Evolutionary conservation across 2,113 vertebrate genomes (phyloP).

Genomic region (Notiomystis cincta): DNA sequence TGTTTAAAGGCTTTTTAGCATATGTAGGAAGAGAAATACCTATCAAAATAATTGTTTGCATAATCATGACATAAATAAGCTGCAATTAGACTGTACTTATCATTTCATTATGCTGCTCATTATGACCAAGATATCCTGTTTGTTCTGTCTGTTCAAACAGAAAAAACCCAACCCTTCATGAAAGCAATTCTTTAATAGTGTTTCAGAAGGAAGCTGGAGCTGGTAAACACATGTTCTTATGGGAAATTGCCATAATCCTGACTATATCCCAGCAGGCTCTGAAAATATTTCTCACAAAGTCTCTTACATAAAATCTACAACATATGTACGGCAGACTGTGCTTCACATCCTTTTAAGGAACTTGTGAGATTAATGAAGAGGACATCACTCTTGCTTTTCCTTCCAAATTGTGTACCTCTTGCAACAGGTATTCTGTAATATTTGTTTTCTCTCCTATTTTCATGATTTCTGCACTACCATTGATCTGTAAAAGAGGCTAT

Average conservation of each 20-base stretch:
- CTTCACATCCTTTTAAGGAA: conserved; percentile 52
- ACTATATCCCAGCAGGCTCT: conserved; percentile 57
- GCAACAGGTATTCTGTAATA: neutral
- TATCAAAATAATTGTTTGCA: neutral
- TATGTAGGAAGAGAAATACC: neutral
- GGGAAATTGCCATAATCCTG: conserved; percentile 52
- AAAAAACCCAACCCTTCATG: neutral
- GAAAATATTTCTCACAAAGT: conserved; percentile 64
- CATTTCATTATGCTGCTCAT: conserved; percentile 3
- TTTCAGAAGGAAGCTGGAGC: conserved; percentile 63
- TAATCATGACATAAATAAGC: neutral
- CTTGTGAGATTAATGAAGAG: conserved; percentile 2
- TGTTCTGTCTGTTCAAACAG: conserved; percentile 41
- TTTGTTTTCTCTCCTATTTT: neutral
- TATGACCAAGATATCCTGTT: conserved; percentile 48
- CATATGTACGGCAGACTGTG: conserved; percentile 42
- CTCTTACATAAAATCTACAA: conserved; percentile 60
- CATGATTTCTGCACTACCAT: neutral
- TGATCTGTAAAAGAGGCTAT: neutral
- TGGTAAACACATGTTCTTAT: conserved; percentile 74
- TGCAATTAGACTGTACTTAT: neutral
- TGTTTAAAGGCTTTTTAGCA: neutral
- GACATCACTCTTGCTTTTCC: neutral
- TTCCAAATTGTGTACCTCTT: neutral
- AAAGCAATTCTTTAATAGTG: conserved; percentile 32